These are phyloP conservation scores for Muscidifurax raptorellus DNA, from an alignment of 1,140 invertebrate genomes.

Conservation along the genomic window DNA sequence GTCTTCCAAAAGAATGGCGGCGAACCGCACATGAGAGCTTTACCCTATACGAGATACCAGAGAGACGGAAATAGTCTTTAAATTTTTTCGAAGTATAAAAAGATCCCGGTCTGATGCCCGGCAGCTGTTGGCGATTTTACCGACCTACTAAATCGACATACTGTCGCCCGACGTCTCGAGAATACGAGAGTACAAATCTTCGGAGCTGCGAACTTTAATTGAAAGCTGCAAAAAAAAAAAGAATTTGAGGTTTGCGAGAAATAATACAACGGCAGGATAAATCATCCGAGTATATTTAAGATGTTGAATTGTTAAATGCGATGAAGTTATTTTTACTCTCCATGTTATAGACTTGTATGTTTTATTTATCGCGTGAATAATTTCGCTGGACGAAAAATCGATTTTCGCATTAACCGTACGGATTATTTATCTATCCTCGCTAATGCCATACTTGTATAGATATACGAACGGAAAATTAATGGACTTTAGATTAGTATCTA, in stretches of 20 bases:
- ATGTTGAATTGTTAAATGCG: too few relatives aligned
- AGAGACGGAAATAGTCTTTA: slow-evolving; percentile 7
- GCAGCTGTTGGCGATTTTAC: background rate
- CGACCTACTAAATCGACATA: background rate
- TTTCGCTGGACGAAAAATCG: background rate
- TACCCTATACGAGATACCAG: background rate
- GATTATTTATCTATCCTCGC: background rate
- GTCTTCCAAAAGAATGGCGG: background rate
- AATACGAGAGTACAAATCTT: background rate
- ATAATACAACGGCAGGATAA: background rate
- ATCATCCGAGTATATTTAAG: too few relatives aligned
- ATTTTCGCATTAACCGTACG: background rate
- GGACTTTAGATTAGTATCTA: too few relatives aligned
- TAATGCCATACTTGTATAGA: too few relatives aligned
- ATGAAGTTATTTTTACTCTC: background rate
- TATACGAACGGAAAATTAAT: too few relatives aligned
- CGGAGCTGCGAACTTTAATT: background rate
- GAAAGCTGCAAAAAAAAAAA: background rate
- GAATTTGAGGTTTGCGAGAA: background rate
- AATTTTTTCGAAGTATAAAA: background rate
- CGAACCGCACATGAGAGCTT: background rate
- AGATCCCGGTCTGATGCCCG: background rate
- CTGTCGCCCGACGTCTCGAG: background rate
- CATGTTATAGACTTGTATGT: background rate
- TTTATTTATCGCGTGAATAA: background rate